Percentiles rank a stretch among this genome's conserved stretches.
phyloP scores from a whole-genome alignment of 2,797 vertebrate species.

The Anabacerthia variegaticeps region DNA sequence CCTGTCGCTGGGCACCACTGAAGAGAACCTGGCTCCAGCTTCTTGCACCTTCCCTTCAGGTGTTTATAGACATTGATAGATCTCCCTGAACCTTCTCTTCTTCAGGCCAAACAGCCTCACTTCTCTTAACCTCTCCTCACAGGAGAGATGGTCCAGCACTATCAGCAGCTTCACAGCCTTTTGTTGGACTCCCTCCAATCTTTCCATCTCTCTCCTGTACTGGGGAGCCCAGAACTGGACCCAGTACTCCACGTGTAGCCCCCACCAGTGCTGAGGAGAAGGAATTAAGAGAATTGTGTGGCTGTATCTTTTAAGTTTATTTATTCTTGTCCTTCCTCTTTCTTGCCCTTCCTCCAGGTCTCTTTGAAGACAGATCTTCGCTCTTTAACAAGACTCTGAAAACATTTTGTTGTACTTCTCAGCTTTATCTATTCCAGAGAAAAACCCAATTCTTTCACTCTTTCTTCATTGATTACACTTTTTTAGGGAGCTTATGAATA shows the following conservation, averaged over 20 bases:
- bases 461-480: background rate
- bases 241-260: background rate
- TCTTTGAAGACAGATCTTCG: background rate
- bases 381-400: background rate
- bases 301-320: background rate
- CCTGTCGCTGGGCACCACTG: background rate
- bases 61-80: background rate
- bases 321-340: background rate
- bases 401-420: background rate
- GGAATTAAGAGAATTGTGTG: background rate
- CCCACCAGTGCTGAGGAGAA: background rate
- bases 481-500: background rate
- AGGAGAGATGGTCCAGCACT: background rate
- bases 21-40: background rate
- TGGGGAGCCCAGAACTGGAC: background rate
- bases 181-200: background rate
- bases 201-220: background rate
- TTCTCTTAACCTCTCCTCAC: background rate
- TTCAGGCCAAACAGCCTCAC: background rate
- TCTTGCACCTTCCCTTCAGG: background rate
- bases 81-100: background rate
- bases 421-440: background rate
- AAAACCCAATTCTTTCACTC: background rate
- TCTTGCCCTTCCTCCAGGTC: background rate
- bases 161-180: background rate